Evolutionary conservation across 1,140 invertebrate species (phyloP).

Genomic region (Hycleus cichorii): DNA sequence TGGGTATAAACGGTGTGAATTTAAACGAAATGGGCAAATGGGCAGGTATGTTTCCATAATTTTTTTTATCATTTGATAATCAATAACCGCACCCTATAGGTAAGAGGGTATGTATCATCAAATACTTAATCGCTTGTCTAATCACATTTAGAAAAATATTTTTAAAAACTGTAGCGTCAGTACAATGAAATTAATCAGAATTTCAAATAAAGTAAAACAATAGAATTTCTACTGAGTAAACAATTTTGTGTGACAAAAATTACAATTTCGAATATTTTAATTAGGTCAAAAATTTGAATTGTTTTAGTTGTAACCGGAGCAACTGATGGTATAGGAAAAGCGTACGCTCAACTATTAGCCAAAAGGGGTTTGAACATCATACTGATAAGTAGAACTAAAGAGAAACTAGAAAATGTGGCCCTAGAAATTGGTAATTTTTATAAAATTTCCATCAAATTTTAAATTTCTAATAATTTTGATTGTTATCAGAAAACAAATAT

Average conservation of each 20-base stretch:
- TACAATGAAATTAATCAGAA: too few species aligned
- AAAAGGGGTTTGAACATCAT: slow-evolving; percentile 76
- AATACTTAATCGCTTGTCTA: too few species aligned
- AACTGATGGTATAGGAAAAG: slow-evolving; percentile 90
- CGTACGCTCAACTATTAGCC: slow-evolving; percentile 76
- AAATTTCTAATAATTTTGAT: not conserved
- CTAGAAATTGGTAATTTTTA: slow-evolving; percentile 64
- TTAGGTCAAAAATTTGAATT: slow-evolving; percentile 11
- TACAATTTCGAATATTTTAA: too few species aligned
- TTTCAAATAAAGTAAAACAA: not conserved
- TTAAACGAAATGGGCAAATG: slow-evolving; percentile 42
- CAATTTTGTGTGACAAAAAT: not conserved
- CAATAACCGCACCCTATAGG: not conserved
- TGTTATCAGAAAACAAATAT: slow-evolving; percentile 56
- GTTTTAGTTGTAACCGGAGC: slow-evolving; percentile 78
- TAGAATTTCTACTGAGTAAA: not conserved
- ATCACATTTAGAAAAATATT: too few species aligned
- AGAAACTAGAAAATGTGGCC: slow-evolving; percentile 75
- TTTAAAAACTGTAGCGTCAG: too few species aligned
- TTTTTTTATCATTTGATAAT: not conserved
- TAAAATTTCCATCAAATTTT: not conserved
- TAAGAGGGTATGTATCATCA: not conserved
- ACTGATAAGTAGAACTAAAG: slow-evolving; percentile 76
- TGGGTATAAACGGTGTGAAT: slow-evolving; percentile 40
- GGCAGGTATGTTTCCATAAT: slow-evolving; percentile 41